Evolutionary conservation across 2,888 invertebrate genomes (phyloP).

Genomic region (Yponomeuta cagnagella): DNA sequence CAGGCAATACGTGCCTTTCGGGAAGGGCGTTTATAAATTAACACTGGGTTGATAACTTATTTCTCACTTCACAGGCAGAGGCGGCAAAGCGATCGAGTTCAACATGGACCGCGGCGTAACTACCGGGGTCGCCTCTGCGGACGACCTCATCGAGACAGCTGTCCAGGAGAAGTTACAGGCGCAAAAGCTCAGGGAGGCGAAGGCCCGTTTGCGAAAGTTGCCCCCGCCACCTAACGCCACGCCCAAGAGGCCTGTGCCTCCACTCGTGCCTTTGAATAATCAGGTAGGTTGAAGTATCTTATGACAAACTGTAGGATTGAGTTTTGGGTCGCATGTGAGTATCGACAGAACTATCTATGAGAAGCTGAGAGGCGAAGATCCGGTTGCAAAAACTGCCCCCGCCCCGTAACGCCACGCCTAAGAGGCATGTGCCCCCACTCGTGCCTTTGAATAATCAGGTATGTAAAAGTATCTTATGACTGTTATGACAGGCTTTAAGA

Average conservation of each 20-base stretch:
- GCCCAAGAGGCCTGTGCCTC: background rate
- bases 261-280: background rate
- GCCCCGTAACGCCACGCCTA: no score
- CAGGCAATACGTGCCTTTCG: no score
- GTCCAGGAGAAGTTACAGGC: slow-evolving; percentile 18
- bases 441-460: background rate
- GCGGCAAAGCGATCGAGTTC: slow-evolving; percentile 38
- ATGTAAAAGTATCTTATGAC: no score
- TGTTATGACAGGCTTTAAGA: no score
- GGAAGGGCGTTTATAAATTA: no score
- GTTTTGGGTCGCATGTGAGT: no score
- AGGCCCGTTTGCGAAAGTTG: slow-evolving; percentile 19
- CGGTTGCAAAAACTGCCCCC: no score
- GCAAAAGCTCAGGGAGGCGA: slow-evolving; percentile 15
- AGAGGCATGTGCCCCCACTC: background rate
- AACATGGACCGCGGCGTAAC: background rate
- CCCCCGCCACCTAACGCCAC: background rate
- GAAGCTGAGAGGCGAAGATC: no score
- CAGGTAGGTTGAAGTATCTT: background rate
- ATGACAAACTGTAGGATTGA: no score
- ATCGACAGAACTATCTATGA: no score
- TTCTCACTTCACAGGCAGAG: slow-evolving; percentile 35
- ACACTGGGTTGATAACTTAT: background rate
- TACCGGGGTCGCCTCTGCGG: slow-evolving; percentile 28
- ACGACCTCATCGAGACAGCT: slow-evolving; percentile 42